Evolutionary conservation across 2,888 invertebrate genomes (phyloP), one percentile per base, ranked within the genome.

Genomic region (Perizoma flavofasciatum): DNA sequence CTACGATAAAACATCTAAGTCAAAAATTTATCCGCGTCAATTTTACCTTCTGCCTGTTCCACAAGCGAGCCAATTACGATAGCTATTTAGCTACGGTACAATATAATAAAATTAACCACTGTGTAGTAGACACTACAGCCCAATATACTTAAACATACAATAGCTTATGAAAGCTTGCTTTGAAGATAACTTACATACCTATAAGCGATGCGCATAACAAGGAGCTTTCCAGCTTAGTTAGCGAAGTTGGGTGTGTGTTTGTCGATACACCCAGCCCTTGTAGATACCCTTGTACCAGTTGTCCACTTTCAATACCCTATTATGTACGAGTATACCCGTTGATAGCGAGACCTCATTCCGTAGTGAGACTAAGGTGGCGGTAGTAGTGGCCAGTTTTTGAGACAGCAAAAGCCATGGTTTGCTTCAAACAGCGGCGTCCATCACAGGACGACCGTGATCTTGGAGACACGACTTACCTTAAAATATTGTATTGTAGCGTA

Each of bases 231-330:
- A 35, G 6, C 5, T 37, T 37, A 37, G 37, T 37, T 2, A 37
- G 41, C 44, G 11, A 43, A 32, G 7, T 6, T 37, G 34, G 9
- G 22, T 37, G 37, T 10, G 37, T 11, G 45, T 49, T 32, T 45
- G 43, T 52, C 22, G 22, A 41, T 44, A 44, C 22, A 58, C 54
- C 61, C 48, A 65, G 63, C 59, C 68, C 52, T 63, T 59, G 60
- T 53, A 47, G 46, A 48, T 22, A 22, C 22, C 22, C 56, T 56
- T 45, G 60, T 62, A 63, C 66, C 56, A 59, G 66, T 68, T 68
- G 61, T 66, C 65, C 65, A 64, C 69, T 69, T 69, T 69, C 69
- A 69, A 67, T 67, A 63, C 59, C 67, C 67, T 69, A 69, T 67
- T 69, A 63, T 67, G 66, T 65, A 22, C 22, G 22, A 22, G 22